Evolutionary conservation across 1,140 invertebrate genomes (phyloP).

Genomic region (Drosophila ironensis): DNA sequence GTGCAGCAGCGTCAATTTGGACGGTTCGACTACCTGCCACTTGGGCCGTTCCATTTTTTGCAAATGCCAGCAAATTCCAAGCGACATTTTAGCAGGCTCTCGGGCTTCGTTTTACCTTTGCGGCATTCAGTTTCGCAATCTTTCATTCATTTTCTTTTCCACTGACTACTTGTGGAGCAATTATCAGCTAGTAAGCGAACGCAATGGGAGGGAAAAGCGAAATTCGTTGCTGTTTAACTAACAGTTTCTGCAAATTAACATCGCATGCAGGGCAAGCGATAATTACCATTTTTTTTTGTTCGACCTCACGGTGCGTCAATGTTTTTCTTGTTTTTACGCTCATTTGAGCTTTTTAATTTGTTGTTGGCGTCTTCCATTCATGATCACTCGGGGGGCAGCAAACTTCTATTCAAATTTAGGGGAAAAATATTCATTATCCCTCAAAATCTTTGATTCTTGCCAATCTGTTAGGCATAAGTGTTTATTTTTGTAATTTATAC

Average conservation of each 20-base stretch:
- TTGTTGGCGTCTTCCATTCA: conserved; percentile 29
- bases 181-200: conserved; percentile 18
- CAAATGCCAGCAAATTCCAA: conserved; percentile 71
- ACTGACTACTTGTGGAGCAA: background rate
- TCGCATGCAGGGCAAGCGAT: conserved; percentile 28
- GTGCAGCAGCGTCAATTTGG: conserved; percentile 23
- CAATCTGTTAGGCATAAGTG: no score
- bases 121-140: conserved; percentile 1
- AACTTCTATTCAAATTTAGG: background rate
- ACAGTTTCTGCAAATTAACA: conserved; percentile 46
- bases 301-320: background rate
- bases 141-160: conserved; percentile 1
- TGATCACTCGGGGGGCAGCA: conserved; percentile 6
- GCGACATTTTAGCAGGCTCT: conserved; percentile 44
- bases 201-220: background rate
- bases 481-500: no score
- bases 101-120: conserved; percentile 48
- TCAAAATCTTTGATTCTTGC: no score
- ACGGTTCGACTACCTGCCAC: conserved; percentile 27
- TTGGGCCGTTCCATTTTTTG: conserved; percentile 41
- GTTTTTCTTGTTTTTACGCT: conserved; percentile 27
- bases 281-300: conserved; percentile 41
- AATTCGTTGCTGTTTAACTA: conserved; percentile 12
- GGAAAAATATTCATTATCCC: no score
- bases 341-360: conserved; percentile 39